phyloP scores from a whole-genome alignment of 30 jellyfish, hydroid and myxozoan genomes.

The Morbakka virulenta region DNA sequence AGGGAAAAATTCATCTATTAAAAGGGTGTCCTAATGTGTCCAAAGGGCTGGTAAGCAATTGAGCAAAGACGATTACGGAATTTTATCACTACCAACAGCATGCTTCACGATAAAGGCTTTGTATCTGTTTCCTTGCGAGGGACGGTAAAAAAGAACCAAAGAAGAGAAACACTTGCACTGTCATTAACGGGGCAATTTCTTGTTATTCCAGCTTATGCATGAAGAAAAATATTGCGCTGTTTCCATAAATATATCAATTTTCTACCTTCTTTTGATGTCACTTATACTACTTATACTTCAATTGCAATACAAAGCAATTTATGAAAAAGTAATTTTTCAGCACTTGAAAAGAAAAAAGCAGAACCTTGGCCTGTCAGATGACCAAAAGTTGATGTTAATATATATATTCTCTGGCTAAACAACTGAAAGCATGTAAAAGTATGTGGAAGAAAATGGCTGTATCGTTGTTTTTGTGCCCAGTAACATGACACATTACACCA shows the following conservation, averaged over 20 bases:
- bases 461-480: constrained; percentile 9
- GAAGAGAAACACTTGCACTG: constrained; percentile 15
- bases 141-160: constrained; percentile 23
- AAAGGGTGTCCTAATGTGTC: constrained; percentile 45
- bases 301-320: constrained; percentile 30
- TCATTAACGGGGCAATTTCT: constrained; percentile 29
- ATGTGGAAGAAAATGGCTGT: constrained; percentile 6
- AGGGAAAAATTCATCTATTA: constrained; percentile 4
- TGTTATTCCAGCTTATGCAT: no score
- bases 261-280: constrained; percentile 27
- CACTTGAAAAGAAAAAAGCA: not conserved
- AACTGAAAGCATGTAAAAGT: no score
- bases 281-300: constrained; percentile 29
- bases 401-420: constrained; percentile 31
- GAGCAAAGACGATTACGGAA: constrained; percentile 31
- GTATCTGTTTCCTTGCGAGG: constrained; percentile 4
- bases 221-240: constrained; percentile 24
- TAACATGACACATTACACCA: constrained; percentile 1
- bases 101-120: not conserved
- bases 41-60: constrained; percentile 5
- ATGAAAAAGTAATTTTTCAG: constrained; percentile 15
- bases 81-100: not conserved
- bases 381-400: constrained; percentile 16
- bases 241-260: constrained; percentile 5
- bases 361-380: not conserved